phyloP scores from a whole-genome alignment of 2,113 vertebrate species.

The Psophia crepitans region DNA sequence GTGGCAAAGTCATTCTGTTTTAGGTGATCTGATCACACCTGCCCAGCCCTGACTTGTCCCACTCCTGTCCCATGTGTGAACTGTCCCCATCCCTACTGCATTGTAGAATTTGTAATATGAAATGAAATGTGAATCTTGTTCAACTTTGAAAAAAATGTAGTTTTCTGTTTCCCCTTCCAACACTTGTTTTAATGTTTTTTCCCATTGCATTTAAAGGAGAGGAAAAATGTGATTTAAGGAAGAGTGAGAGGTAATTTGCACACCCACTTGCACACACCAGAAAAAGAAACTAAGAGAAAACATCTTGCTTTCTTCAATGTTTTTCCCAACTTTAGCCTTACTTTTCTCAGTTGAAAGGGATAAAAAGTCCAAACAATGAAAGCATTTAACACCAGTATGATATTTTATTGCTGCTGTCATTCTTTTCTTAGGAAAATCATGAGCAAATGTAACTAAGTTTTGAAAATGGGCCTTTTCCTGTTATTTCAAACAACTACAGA shows the following conservation, averaged over 20 bases:
- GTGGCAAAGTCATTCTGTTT: background rate
- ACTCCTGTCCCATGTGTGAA: background rate
- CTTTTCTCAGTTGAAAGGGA: background rate
- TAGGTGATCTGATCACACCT: background rate
- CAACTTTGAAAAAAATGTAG: background rate
- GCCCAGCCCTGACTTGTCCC: background rate
- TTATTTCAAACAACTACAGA: background rate
- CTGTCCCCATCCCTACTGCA: background rate
- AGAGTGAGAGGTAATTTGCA: background rate
- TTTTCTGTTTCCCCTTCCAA: background rate
- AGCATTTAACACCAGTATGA: background rate
- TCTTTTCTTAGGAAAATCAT: background rate
- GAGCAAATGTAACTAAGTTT: background rate
- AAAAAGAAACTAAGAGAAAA: background rate
- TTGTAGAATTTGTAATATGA: background rate
- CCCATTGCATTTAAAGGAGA: background rate
- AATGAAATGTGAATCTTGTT: background rate
- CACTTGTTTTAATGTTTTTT: background rate
- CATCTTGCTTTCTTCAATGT: background rate
- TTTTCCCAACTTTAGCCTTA: background rate
- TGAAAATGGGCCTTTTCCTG: background rate
- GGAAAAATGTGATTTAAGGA: background rate
- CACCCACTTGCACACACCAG: background rate
- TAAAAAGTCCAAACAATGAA: background rate
- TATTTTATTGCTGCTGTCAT: background rate